Base-by-base conservation (phyloP, 2,113 vertebrate species). In the Hymenochirus boettgeri region DNA sequence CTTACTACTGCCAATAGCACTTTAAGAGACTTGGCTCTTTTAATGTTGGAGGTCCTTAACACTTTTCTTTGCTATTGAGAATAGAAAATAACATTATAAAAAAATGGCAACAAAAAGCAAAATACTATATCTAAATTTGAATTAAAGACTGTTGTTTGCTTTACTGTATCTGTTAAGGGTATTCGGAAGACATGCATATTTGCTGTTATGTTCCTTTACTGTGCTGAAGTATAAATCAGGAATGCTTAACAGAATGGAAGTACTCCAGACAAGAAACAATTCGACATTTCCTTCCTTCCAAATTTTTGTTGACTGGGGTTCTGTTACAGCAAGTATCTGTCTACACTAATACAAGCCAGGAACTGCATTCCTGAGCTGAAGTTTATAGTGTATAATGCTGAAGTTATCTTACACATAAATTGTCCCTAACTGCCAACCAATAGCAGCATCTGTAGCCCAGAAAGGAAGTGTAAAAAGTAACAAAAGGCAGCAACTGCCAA, bases 301-400 rank as follows among this genome's bases (percentile, higher is more conserved):
- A 4, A 37, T 52, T 73, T 65, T 35, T 62, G 58, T 0, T 7
- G 73, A 15, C 57, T 18, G 2, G 2, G 70, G 12, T 27, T 45
- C 64, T 65, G 72, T 76, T 3, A 88, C 69, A 0, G 91, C 88
- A 39, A 80, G 26, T 92, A 91, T 17, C 93, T 88, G 25, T 98
- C 94, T 58, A 96, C 39, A 2, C 95, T 97, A 78, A 98, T 92
- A 46, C 90, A 95, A 22, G 92, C 93, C 77, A 98, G 78, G 58
- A 98, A 86, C 71, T 93, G 78, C 92, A 97, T 98, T 69, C 92
- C 86, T 25, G 91, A 91, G 64, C 88, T 91, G 75, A 98, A 98
- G 73, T 93, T 98, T 31, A 88, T 76, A 1, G 89, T 90, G 65
- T 95, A 97, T 47, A 91, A 77, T 6, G 88, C 85, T 0, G 92